These are phyloP conservation scores for Alectoris magna DNA, from an alignment of 2,797 vertebrate genomes.

Conservation along the genomic window DNA sequence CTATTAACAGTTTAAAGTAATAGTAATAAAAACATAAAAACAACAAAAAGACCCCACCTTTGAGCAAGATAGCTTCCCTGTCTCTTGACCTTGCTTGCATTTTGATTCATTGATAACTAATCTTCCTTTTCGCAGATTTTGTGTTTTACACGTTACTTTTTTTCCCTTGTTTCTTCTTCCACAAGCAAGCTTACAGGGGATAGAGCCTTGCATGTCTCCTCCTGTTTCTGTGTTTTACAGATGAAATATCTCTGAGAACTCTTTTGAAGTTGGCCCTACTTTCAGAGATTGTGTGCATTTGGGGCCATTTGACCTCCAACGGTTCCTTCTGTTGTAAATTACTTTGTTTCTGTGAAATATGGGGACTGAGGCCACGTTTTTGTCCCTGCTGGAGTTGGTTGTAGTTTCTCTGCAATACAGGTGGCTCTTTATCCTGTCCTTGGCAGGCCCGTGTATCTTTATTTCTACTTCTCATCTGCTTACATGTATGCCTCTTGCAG, in stretches of 20 bases:
- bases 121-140: not conserved
- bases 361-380: not conserved
- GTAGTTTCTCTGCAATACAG: conserved; percentile 1
- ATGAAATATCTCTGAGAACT: not conserved
- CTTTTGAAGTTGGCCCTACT: not conserved
- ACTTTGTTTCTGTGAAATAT: not conserved
- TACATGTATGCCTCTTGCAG: not conserved
- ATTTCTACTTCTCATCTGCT: not conserved
- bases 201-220: not conserved
- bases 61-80: not conserved
- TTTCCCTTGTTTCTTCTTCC: not conserved
- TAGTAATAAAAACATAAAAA: not conserved
- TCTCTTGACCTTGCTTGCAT: not conserved
- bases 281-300: not conserved
- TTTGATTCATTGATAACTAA: not conserved
- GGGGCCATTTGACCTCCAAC: not conserved
- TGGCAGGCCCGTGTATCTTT: not conserved
- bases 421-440: not conserved
- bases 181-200: not conserved
- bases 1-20: conserved; percentile 58
- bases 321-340: not conserved
- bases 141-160: not conserved
- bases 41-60: not conserved
- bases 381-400: not conserved
- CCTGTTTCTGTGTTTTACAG: not conserved